Evolutionary conservation across 2,888 invertebrate genomes (phyloP).

Genomic region (Andrena fulva): DNA sequence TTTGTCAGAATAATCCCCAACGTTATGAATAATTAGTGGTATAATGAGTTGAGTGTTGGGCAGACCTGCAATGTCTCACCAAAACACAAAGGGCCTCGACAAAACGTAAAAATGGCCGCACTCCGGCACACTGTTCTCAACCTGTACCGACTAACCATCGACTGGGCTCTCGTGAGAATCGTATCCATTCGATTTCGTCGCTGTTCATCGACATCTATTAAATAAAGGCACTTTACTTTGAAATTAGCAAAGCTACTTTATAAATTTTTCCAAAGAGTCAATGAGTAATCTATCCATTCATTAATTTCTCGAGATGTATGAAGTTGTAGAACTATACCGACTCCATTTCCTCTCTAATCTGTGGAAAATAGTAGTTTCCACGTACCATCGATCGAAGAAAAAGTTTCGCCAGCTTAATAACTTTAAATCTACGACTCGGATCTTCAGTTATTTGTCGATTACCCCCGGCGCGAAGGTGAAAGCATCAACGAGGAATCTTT

Average conservation of each 20-base stretch:
- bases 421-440: not conserved
- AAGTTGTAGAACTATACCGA: too few relatives aligned
- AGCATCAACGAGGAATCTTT: not conserved
- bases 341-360: too few relatives aligned
- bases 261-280: too few relatives aligned
- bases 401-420: too few relatives aligned
- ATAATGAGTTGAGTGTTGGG: conserved; percentile 84
- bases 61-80: conserved; percentile 83
- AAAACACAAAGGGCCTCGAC: conserved; percentile 79
- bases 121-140: conserved; percentile 81
- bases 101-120: conserved; percentile 81
- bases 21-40: conserved; percentile 84
- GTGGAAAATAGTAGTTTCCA: too few relatives aligned
- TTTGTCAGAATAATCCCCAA: conserved; percentile 77
- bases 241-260: too few relatives aligned
- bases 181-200: not conserved
- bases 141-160: conserved; percentile 43
- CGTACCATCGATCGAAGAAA: too few relatives aligned
- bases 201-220: not conserved
- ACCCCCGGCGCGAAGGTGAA: not conserved
- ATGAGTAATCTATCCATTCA: too few relatives aligned
- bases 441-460: not conserved
- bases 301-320: too few relatives aligned
- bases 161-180: conserved; percentile 18
- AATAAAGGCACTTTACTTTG: not conserved